Evolutionary conservation across 1,140 invertebrate species (phyloP), one percentile per base, ranked within the genome.

Genomic region (Homalodisca vitripennis): DNA sequence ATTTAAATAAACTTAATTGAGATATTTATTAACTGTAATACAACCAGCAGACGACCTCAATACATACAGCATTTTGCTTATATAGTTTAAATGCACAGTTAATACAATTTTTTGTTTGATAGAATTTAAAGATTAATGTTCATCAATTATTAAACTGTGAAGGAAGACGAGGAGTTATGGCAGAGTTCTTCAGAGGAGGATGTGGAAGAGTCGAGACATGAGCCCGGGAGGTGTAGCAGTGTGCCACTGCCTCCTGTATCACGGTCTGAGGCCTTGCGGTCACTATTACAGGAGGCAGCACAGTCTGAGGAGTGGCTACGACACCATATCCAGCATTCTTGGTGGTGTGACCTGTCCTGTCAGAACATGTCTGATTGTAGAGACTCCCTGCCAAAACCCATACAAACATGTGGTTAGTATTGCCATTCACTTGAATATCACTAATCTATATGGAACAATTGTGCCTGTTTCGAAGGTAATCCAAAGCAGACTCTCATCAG

Each of bases 151-250:
- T n/a, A n/a, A n/a, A n/a, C n/a, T n/a, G n/a, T n/a, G n/a, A n/a
- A n/a, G n/a, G n/a, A 60, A 26, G 27, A 60, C 26, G 55, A 60
- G 26, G 55, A 60, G 6, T 60, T 30, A 60, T 60, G 55, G 55
- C 27, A 6, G 3, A 60, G 55, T 24, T 26, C 29, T 27, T 60
- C 55, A 2, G 55, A 60, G n/a, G 26, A 60, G 22, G 55, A 60
- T 26, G 55, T 6, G 24, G 3, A 26, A 20, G 48, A 53, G 48
- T 53, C 12, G 22, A 17, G 17, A 41, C 34, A 17, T 41, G 34
- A 41, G 6, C 6, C 6, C 6, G 34, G 6, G 17, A 6, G 34
- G 34, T 41, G 34, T 41, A 17, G 34, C 17, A 17, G 22, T 26
- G 10, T 26, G 29, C 26, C 55, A 22, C 3, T 60, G 22, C 3